Evolutionary conservation across 2,888 invertebrate species (phyloP), one percentile per base, ranked within the genome.

Genomic region (Volucella zonaria): DNA sequence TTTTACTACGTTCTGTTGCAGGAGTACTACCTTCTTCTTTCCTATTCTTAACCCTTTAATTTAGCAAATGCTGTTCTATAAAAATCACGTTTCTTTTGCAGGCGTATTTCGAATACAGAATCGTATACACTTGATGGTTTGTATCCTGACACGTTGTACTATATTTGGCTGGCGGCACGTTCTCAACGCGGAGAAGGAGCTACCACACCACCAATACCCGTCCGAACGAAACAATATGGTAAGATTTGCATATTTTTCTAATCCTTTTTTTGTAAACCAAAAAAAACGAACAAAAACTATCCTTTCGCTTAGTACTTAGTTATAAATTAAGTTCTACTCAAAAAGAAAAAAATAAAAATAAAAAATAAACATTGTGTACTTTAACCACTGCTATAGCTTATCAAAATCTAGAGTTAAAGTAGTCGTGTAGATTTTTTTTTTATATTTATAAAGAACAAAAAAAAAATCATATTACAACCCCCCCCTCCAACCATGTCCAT

Each of bases 191-290:
- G 99, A 11, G 98, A 98, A 92, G 99, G 99, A 14, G 98, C 98
- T 43, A 97, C 97, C 73, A 98, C 98, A 14, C 97, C 98, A 49
- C 97, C 97, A 12, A 96, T 98, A 88, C 96, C 97, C 87, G 97
- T 97, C 89, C 95, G 97, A 93, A 99, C 99, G 68, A 97, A 98
- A 92, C 97, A 97, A 95, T 98, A 98, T 94, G 97, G 99, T 99
- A 96, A 96, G 98, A 93, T 75, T 58, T 62, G 12, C 15, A 51
- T 64, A 43, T 58, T 61, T 71, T 52, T 64, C 10, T 31, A 73
- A 47, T 75, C 51, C 40, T 54, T 40, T 15, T 43, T 14, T 38
- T 54, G 42, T 0, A 31, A 31, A 4, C 31, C 31, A 31, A 31
- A 4, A 31, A 31, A 1, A 23, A 23, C 23, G 3, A 61, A 59